These are phyloP conservation scores for Coptodon bakossiorum DNA, from an alignment of 2,113 vertebrate genomes.

Conservation along the genomic window DNA sequence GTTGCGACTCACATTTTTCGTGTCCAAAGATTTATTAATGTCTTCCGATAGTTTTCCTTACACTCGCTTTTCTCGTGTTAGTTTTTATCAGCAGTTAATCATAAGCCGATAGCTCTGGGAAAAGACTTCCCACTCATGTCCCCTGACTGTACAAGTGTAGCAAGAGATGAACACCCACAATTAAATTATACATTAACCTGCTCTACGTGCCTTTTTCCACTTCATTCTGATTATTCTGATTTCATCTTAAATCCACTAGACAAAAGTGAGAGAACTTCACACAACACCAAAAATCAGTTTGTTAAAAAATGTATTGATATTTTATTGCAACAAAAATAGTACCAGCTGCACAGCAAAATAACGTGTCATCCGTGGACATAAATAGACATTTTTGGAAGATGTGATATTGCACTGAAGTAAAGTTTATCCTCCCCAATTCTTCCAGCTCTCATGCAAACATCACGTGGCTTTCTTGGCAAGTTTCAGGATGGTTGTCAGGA, in stretches of 20 bases:
- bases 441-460: background rate
- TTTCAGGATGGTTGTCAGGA: background rate
- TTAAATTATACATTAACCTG: background rate
- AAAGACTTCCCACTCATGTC: background rate
- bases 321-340: slow-evolving; percentile 13
- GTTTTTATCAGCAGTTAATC: slow-evolving; percentile 7
- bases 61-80: background rate
- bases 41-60: background rate
- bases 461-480: background rate
- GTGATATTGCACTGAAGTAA: background rate
- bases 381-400: background rate
- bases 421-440: background rate
- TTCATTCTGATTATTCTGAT: background rate
- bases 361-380: background rate
- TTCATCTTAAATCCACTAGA: background rate
- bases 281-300: background rate
- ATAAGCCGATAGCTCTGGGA: background rate
- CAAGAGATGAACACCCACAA: background rate
- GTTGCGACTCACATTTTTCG: background rate
- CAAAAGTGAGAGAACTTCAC: background rate
- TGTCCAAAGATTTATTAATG: background rate
- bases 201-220: background rate
- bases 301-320: background rate
- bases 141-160: background rate
- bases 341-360: slow-evolving; percentile 22